phyloP scores from a whole-genome alignment of 1,140 invertebrate genomes.

The Phortica variegata region DNA sequence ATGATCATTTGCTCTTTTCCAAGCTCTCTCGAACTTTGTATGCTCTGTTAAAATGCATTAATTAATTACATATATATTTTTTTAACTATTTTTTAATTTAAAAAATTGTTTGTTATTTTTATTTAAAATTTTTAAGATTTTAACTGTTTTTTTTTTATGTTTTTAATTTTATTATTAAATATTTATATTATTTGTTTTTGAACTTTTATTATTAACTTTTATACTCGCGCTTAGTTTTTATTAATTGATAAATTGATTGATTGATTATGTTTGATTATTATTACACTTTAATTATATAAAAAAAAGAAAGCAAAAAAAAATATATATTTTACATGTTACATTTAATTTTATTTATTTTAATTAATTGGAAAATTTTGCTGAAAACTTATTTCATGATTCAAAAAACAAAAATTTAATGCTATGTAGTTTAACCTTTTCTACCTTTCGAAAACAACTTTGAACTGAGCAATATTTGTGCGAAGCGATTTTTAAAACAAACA shows the following conservation, averaged over 20 bases:
- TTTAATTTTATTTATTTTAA: too few species aligned
- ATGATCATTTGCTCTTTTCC: too few species aligned
- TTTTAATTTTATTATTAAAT: slow-evolving; percentile 14
- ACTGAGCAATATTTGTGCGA: slow-evolving; percentile 6
- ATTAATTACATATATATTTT: slow-evolving; percentile 6
- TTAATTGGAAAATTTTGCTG: too few species aligned
- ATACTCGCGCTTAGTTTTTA: too few species aligned
- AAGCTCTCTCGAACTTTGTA: too few species aligned
- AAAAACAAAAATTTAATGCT: too few species aligned
- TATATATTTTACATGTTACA: neutral
- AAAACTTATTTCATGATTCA: too few species aligned
- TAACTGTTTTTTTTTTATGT: slow-evolving; percentile 11
- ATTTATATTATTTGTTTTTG: slow-evolving; percentile 6
- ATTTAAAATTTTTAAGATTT: slow-evolving; percentile 19
- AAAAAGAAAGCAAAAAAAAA: slow-evolving; percentile 11
- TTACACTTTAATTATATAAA: slow-evolving; percentile 16
- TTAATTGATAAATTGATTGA: too few species aligned
- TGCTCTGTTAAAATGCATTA: neutral
- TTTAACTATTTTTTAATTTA: neutral
- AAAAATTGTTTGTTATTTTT: slow-evolving; percentile 30
- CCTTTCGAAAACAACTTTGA: neutral
- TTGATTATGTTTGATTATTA: slow-evolving; percentile 18
- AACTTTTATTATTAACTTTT: neutral
- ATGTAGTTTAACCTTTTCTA: too few species aligned
- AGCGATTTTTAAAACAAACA: slow-evolving; percentile 3